phyloP scores from a whole-genome alignment of 2,113 vertebrate species.

The Crotalus viridis region DNA sequence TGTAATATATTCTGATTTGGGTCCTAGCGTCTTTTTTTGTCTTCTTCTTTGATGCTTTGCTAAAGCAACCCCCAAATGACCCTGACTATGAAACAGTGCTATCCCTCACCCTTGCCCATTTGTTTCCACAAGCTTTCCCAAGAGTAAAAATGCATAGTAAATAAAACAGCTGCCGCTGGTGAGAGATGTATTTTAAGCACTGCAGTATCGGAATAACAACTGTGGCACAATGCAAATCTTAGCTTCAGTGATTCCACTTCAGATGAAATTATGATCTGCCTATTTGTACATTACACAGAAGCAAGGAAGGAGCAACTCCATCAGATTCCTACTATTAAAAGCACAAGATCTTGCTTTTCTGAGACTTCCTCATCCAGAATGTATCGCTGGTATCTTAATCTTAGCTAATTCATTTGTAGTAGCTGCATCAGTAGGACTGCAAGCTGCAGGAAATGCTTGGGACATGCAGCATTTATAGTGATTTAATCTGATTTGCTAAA shows the following conservation, averaged over 20 bases:
- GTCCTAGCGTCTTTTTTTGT: not conserved
- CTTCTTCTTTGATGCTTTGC: not conserved
- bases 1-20: not conserved
- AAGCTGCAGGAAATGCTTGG: not conserved
- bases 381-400: not conserved
- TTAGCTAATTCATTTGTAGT: not conserved
- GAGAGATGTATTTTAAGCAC: not conserved
- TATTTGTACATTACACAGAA: not conserved
- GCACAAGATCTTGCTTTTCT: not conserved
- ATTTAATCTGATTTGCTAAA: not conserved
- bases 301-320: not conserved
- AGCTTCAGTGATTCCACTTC: not conserved
- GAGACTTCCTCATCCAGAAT: not conserved
- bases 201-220: not conserved
- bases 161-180: not conserved
- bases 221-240: no score
- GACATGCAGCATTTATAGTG: accelerated
- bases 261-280: not conserved
- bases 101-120: not conserved
- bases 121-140: no score
- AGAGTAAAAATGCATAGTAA: not conserved
- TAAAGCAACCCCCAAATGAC: not conserved
- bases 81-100: no score
- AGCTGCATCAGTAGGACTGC: not conserved
- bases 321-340: not conserved